phyloP scores from a whole-genome alignment of 2,113 vertebrate genomes.

The Macaca nemestrina region DNA sequence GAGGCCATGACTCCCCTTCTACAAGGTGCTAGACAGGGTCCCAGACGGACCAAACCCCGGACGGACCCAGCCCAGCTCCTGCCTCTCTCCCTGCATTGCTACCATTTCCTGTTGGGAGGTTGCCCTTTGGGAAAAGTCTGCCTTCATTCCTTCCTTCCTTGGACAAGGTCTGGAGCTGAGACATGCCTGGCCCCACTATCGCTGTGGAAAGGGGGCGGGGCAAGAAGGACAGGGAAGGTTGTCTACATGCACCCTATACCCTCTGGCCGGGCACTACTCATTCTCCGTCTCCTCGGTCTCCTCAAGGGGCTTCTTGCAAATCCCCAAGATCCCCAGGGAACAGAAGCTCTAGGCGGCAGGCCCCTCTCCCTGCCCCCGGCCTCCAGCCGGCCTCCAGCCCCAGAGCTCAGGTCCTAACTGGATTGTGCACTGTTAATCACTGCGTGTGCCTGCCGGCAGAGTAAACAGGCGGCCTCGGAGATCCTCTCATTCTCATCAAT shows the following conservation, averaged over 20 bases:
- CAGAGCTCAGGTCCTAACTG: constrained; percentile 44
- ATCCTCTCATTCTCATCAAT: constrained; percentile 23
- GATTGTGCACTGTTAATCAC: constrained; percentile 61
- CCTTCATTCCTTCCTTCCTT: background rate
- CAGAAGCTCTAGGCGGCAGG: background rate
- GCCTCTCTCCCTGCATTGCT: background rate
- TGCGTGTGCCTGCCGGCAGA: background rate
- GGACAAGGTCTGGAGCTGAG: background rate
- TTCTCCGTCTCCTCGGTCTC: background rate
- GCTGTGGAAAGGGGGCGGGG: background rate
- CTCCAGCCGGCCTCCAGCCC: background rate
- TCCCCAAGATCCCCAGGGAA: background rate
- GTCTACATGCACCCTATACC: background rate
- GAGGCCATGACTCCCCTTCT: background rate
- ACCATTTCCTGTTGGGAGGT: background rate
- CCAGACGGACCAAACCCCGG: background rate
- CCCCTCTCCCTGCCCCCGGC: background rate
- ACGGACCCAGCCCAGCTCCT: background rate
- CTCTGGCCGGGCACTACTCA: background rate
- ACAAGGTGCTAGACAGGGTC: constrained; percentile 60
- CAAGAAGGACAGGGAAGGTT: background rate
- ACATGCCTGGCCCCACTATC: background rate
- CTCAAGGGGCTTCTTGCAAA: background rate
- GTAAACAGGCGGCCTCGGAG: constrained; percentile 48
- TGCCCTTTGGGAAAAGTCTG: background rate